Percentiles rank a stretch among this genome's conserved stretches.
Conservation (phyloP, 1,140 invertebrate species). For the Zaprionus lachaisei region DNA sequence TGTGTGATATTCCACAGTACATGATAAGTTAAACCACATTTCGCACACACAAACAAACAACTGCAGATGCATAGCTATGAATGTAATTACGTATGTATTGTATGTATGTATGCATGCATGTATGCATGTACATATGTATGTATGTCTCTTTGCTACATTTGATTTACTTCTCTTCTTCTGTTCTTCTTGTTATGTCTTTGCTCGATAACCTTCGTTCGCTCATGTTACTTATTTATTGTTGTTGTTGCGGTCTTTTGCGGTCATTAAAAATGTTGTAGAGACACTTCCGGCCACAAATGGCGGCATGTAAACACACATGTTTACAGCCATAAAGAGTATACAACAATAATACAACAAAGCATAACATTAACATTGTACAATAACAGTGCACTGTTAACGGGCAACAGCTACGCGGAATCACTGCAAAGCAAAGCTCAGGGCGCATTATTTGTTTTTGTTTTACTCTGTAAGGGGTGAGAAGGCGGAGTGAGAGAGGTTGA, state of each 20-base stretch:
- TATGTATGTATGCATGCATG: neutral
- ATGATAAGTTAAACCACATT: neutral
- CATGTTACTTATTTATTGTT: constrained; percentile 49
- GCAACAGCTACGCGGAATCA: constrained; percentile 34
- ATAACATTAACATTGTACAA: constrained; percentile 39
- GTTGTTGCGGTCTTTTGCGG: constrained; percentile 48
- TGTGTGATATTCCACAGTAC: neutral
- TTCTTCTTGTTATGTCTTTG: constrained; percentile 6
- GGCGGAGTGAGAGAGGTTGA: neutral
- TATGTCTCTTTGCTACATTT: neutral
- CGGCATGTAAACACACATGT: constrained; percentile 77
- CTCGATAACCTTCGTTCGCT: constrained; percentile 37
- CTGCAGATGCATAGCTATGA: no score
- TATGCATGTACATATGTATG: no score
- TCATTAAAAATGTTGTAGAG: constrained; percentile 65
- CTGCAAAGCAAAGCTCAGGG: constrained; percentile 16
- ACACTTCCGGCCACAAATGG: constrained; percentile 68
- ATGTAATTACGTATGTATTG: no score
- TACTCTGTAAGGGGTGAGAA: neutral
- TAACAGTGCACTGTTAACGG: constrained; percentile 50
- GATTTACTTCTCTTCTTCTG: constrained; percentile 17
- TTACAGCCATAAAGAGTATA: constrained; percentile 58
- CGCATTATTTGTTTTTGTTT: constrained; percentile 23
- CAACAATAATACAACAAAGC: constrained; percentile 39
- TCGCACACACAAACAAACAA: neutral